A percentile compares a stretch with the other conserved stretches of the same genome.
phyloP scores from a whole-genome alignment of 2,888 invertebrate genomes.

The Asteroscopus sphinx region DNA sequence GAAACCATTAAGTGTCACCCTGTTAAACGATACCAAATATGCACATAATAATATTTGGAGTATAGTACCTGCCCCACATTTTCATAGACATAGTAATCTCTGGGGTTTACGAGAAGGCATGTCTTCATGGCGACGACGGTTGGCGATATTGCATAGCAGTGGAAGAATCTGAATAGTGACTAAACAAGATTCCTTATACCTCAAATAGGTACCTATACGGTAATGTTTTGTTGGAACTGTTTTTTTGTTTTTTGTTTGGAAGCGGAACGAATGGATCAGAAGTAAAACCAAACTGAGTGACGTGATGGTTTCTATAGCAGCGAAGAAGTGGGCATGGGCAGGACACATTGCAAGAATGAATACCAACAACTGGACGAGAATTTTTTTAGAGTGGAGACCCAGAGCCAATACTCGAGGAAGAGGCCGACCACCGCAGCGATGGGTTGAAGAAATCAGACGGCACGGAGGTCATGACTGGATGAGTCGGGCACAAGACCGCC shows the following conservation, averaged over 20 bases:
- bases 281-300: no score
- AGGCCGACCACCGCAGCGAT: no score
- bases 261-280: no score
- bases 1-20: not conserved
- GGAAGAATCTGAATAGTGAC: constrained; percentile 11
- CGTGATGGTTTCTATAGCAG: no score
- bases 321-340: no score
- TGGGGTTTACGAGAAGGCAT: constrained; percentile 3
- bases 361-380: no score
- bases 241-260: not conserved
- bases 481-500: no score
- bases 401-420: no score
- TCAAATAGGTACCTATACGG: not conserved
- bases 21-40: constrained; percentile 19
- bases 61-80: constrained; percentile 5
- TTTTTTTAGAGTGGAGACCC: no score
- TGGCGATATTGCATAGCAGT: constrained; percentile 7
- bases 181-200: constrained; percentile 5
- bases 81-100: constrained; percentile 1
- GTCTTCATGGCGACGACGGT: not conserved
- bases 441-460: no score
- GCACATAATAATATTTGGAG: constrained; percentile 24
- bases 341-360: no score
- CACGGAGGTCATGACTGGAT: no score
- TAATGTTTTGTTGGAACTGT: not conserved